Evolutionary conservation across 2,797 vertebrate species (phyloP).

Genomic region (Borostomias antarcticus): DNA sequence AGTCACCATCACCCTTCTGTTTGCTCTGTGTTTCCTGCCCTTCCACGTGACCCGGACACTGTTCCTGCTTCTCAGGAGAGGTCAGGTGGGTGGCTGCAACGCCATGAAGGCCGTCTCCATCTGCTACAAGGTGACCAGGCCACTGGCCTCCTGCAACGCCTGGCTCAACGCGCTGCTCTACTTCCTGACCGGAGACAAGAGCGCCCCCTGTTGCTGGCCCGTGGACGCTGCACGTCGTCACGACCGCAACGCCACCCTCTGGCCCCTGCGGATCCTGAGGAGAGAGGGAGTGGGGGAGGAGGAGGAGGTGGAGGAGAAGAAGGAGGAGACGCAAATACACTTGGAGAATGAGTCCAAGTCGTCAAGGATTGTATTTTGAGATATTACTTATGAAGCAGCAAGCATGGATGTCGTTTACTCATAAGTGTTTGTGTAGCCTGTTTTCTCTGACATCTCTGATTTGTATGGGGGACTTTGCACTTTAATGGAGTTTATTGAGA

Average conservation of each 20-base stretch:
- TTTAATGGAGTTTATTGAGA: conserved; percentile 3
- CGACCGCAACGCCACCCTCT: conserved; percentile 60
- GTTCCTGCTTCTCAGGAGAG: conserved; percentile 76
- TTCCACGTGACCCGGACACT: conserved; percentile 83
- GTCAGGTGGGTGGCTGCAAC: conserved; percentile 66
- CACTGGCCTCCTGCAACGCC: conserved; percentile 82
- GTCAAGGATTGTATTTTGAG: conserved; percentile 61
- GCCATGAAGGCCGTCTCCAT: conserved; percentile 78
- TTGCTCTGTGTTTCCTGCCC: conserved; percentile 82
- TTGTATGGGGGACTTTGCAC: conserved; percentile 1
- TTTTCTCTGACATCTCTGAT: neutral
- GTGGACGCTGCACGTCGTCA: conserved; percentile 44
- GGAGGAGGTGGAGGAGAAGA: conserved; percentile 59
- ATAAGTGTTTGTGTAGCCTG: neutral
- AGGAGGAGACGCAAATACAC: conserved; percentile 53
- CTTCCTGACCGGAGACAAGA: conserved; percentile 82
- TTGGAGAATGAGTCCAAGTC: conserved; percentile 75
- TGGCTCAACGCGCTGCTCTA: conserved; percentile 85
- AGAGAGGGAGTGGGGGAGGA: conserved; percentile 70
- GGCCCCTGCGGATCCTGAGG: conserved; percentile 74
- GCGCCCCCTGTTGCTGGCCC: conserved; percentile 71
- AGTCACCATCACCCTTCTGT: conserved; percentile 81
- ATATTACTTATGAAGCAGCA: neutral
- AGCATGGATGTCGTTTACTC: neutral
- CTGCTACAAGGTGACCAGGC: conserved; percentile 84